Base-by-base conservation (phyloP, 2,888 invertebrate species). In the Listrodromus nycthemerus region DNA sequence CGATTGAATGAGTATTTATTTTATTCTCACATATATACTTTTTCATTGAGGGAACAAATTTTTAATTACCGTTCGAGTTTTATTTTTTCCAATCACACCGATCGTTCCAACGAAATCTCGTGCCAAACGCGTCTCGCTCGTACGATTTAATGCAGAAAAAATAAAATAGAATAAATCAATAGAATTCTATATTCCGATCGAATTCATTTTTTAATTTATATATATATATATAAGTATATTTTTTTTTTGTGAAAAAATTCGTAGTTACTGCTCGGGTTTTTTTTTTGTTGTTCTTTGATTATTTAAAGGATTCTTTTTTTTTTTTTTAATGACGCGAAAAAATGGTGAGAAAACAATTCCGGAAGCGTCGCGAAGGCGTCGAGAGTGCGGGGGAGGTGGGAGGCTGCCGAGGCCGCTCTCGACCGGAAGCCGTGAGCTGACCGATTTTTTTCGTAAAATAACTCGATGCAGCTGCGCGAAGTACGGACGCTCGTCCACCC, bases 391-490 rank as follows among this genome's bases (percentile, higher is more conserved):
- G 6, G 6, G 30, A 1, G n/a, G n/a, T 33, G 50, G 65, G 16
- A 65, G 24, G 65, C 13, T 75, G n/a, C 69, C 83, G 13, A 77
- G 83, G 10, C 83, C 83, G 3, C 10, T 80, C 63, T 84, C 83
- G 8, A 78, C 79, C 24, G 83, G 85, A 24, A 76, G 85, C 69
- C 66, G 84, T 16, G 85, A 82, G 82, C 24, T 91, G 80, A 86
- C 89, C 30, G 87, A 86, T 70, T 89, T 91, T 75, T 85, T 92
- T 66, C 91, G 91, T 2, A 90, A 90, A 73, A 79, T 92, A 63
- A 82, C 92, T 66, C 88, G 90, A 82, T 93, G 93, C 89, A 92
- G 91, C 4, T 93, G 92, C 82, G 80, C 84, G 79, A 80, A 61
- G 77, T 70, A 63, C 30, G 78, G 80, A 33, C 79, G 87, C 7